phyloP scores from a whole-genome alignment of 2,888 invertebrate species.

The Conus canariensis region DNA sequence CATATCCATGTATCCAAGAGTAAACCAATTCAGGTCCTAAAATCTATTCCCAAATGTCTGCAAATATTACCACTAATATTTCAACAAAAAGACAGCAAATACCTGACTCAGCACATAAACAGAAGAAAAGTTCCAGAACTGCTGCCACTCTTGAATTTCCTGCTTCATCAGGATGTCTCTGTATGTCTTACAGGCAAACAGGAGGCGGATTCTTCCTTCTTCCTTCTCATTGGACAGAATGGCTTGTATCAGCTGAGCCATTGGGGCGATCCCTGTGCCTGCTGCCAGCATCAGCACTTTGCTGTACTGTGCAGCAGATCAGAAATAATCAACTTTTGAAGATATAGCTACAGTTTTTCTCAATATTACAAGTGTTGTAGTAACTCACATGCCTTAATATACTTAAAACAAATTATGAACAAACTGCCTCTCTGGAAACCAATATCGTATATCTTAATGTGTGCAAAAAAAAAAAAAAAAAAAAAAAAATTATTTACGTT shows the following conservation, averaged over 20 bases:
- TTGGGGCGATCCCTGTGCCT: slow-evolving; percentile 88
- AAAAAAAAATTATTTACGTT: no score
- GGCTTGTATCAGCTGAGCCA: slow-evolving; percentile 83
- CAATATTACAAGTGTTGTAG: neutral
- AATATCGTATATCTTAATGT: no score
- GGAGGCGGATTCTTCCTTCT: slow-evolving; percentile 83
- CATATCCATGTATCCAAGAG: no score
- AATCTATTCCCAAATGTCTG: no score
- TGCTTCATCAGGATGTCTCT: slow-evolving; percentile 84
- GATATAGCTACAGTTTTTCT: no score
- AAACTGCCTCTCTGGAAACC: no score
- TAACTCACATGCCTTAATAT: no score
- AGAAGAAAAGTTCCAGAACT: slow-evolving; percentile 88
- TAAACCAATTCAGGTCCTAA: no score
- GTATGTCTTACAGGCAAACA: slow-evolving; percentile 83
- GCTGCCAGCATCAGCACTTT: slow-evolving; percentile 82
- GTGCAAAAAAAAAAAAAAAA: no score
- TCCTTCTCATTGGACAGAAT: slow-evolving; percentile 86
- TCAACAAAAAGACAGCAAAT: neutral
- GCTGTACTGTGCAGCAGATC: slow-evolving; percentile 55
- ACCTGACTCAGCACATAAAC: slow-evolving; percentile 82
- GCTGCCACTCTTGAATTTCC: slow-evolving; percentile 82
- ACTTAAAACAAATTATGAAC: no score
- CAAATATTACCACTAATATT: no score
- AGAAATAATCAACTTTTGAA: no score